Evolutionary conservation across 92 coral and sea anemone species (phyloP).

Genomic region (Zoanthus solanderi): DNA sequence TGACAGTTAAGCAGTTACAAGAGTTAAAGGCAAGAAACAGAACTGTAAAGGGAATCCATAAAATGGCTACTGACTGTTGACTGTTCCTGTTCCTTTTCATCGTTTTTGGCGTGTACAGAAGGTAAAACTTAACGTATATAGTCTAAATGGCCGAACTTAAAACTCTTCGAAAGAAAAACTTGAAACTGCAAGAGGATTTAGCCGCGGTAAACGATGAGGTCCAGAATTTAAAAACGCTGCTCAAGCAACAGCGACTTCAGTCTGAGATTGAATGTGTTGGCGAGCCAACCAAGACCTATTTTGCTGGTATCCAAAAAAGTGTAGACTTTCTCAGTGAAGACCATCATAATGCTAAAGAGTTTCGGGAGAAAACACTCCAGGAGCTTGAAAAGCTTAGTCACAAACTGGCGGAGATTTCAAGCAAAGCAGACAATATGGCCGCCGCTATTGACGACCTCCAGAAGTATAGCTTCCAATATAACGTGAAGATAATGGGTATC

Average conservation of each 20-base stretch:
- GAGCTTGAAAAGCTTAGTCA: slow-evolving; percentile 38
- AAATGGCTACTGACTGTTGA: neutral
- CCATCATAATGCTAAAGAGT: slow-evolving; percentile 36
- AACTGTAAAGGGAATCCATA: too few species aligned
- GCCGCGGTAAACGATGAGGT: slow-evolving; percentile 20
- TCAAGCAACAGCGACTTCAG: slow-evolving; percentile 45
- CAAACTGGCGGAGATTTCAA: slow-evolving; percentile 35
- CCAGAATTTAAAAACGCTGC: slow-evolving; percentile 22
- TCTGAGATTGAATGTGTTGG: slow-evolving; percentile 35
- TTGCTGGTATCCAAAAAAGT: slow-evolving; percentile 40
- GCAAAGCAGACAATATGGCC: slow-evolving; percentile 39
- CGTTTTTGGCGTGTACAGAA: neutral
- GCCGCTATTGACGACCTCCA: slow-evolving; percentile 35
- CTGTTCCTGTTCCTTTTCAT: slow-evolving; percentile 2
- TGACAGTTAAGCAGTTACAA: too few species aligned
- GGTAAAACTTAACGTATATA: neutral
- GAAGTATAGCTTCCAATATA: neutral
- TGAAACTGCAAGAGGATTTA: slow-evolving; percentile 28
- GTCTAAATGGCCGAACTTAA: neutral
- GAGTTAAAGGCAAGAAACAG: too few species aligned
- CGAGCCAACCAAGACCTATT: slow-evolving; percentile 37
- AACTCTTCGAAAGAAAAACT: slow-evolving; percentile 24
- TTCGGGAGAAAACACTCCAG: slow-evolving; percentile 38
- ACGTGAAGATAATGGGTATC: slow-evolving; percentile 5
- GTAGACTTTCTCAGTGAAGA: slow-evolving; percentile 44